These are phyloP conservation scores for Eurytoma californica DNA, from an alignment of 2,888 invertebrate species.

Conservation along the genomic window DNA sequence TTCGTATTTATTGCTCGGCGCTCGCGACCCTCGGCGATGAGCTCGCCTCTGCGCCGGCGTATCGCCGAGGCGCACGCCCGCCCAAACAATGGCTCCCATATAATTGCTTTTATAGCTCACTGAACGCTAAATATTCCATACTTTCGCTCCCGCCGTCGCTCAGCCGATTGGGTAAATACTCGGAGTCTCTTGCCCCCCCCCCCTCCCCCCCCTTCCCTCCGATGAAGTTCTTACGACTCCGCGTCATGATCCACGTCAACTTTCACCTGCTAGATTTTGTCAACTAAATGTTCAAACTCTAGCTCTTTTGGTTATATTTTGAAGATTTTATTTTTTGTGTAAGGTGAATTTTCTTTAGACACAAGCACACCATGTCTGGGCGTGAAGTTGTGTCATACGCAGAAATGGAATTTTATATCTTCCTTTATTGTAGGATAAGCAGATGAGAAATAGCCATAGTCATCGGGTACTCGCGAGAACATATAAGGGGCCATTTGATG, in stretches of 20 bases:
- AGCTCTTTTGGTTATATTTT: too few species aligned
- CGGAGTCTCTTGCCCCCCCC: not conserved
- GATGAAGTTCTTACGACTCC: too few species aligned
- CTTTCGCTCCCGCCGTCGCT: constrained; percentile 68
- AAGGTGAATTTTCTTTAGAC: not conserved
- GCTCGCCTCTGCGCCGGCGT: constrained; percentile 63
- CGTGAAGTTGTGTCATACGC: not conserved
- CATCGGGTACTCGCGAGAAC: constrained; percentile 8
- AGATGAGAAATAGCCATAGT: constrained; percentile 22
- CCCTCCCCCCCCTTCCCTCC: not conserved
- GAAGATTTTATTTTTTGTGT: not conserved
- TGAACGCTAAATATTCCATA: constrained; percentile 75
- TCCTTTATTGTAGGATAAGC: constrained; percentile 41
- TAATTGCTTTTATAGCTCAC: constrained; percentile 75
- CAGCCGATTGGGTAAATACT: constrained; percentile 72
- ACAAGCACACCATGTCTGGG: not conserved
- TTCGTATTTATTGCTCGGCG: constrained; percentile 71
- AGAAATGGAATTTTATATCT: constrained; percentile 26
- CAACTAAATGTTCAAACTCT: too few species aligned
- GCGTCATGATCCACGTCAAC: not conserved
- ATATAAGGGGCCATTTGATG: constrained; percentile 41
- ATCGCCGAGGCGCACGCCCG: constrained; percentile 72
- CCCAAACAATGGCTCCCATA: constrained; percentile 73
- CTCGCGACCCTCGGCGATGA: constrained; percentile 68
- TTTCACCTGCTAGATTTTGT: not conserved